Evolutionary conservation across 2,797 vertebrate genomes (phyloP).

Genomic region (Meriones psammophilus): DNA sequence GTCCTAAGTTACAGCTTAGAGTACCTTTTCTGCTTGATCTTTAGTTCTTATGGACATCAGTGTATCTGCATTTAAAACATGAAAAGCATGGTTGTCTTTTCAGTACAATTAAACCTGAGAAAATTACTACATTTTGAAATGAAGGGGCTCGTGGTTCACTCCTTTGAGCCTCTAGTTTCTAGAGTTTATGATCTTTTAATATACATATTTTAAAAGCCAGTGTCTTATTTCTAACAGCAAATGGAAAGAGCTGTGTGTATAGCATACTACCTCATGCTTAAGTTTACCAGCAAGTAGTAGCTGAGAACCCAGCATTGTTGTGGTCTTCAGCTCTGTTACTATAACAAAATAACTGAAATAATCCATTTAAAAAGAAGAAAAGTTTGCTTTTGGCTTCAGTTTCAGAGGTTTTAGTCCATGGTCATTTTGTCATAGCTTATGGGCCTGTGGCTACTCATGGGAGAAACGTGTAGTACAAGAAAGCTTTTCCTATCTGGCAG

Average conservation of each 20-base stretch:
- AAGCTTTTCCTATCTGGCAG: not conserved
- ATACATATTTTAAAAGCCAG: constrained; percentile 37
- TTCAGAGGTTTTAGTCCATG: not conserved
- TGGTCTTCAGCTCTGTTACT: not conserved
- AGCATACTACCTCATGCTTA: not conserved
- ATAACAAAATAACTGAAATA: not conserved
- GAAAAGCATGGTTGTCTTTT: constrained; percentile 62
- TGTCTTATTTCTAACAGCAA: constrained; percentile 56
- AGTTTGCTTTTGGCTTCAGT: not conserved
- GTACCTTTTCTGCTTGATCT: constrained; percentile 17
- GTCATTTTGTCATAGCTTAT: not conserved
- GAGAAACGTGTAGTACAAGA: not conserved
- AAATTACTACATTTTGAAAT: constrained; percentile 67
- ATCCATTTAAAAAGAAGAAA: not conserved
- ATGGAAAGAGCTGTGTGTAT: constrained; percentile 42
- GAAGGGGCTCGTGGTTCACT: constrained; percentile 58
- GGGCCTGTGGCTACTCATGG: not conserved
- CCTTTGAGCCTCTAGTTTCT: constrained; percentile 48
- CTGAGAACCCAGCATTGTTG: not conserved
- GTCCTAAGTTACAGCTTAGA: not conserved
- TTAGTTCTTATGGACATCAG: constrained; percentile 45
- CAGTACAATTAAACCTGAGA: constrained; percentile 50
- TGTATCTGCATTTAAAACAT: constrained; percentile 59
- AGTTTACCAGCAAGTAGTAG: constrained; percentile 32
- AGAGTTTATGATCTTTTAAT: constrained; percentile 69